phyloP scores from a whole-genome alignment of 1,140 invertebrate genomes.

The Panagrolaimus sp. region DNA sequence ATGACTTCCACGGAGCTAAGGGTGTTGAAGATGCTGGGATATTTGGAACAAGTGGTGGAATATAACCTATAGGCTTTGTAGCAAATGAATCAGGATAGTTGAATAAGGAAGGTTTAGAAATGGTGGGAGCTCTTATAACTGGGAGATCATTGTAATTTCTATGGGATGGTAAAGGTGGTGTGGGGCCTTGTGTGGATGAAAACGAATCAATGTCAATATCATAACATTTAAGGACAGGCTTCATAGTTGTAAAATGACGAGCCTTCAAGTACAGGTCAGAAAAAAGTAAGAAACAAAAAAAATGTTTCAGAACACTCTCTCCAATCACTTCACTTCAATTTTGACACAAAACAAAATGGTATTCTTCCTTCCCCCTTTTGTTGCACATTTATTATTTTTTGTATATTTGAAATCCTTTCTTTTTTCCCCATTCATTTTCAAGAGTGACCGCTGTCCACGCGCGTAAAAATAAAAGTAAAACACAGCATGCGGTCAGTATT shows the following conservation, averaged over 20 bases:
- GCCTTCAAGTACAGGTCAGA: no score
- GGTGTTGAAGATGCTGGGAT: neutral
- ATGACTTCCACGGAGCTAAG: neutral
- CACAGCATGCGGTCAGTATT: no score
- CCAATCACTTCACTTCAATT: no score
- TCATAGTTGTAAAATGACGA: constrained; percentile 1
- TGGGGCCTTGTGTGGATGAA: neutral
- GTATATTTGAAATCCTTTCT: no score
- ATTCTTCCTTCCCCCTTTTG: neutral
- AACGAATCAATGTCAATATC: constrained; percentile 28
- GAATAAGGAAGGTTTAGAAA: neutral
- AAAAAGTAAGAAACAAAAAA: no score
- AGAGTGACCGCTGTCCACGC: no score
- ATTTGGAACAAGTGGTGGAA: neutral
- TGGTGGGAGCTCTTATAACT: neutral
- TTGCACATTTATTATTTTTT: no score
- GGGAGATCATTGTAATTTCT: neutral
- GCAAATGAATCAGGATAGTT: neutral
- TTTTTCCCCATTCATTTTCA: no score
- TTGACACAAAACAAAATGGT: neutral
- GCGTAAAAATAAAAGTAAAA: no score
- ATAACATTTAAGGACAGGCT: constrained; percentile 24
- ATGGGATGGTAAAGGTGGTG: neutral
- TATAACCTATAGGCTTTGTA: neutral
- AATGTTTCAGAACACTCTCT: no score